These are phyloP conservation scores for Colistium nudipinnis DNA, from an alignment of 2,113 vertebrate genomes.

Conservation along the genomic window DNA sequence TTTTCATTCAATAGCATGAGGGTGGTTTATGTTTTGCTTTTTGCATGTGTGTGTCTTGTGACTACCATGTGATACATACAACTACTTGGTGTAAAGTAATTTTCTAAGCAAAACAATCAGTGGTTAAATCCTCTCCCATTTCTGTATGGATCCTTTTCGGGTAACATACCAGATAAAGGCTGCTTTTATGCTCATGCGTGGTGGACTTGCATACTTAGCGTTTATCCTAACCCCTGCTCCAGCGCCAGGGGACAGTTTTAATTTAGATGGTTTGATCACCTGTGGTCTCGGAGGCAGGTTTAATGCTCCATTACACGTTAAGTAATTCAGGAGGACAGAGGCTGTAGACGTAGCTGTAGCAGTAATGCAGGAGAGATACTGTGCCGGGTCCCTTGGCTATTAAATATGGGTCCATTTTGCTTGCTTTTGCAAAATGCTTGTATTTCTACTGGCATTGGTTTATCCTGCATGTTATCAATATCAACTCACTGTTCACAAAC, in stretches of 20 bases:
- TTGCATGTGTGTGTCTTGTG: conserved; percentile 60
- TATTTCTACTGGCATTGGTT: conserved; percentile 39
- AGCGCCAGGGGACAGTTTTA: neutral
- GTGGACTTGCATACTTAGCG: conserved; percentile 1
- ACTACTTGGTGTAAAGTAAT: conserved; percentile 46
- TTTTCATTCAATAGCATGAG: conserved; percentile 28
- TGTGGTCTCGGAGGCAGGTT: conserved; percentile 5
- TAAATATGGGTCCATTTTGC: conserved; percentile 32
- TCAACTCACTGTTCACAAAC: conserved; percentile 76
- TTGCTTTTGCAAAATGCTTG: conserved; percentile 40
- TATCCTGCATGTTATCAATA: conserved; percentile 83
- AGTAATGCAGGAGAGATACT: conserved; percentile 32
- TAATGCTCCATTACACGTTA: conserved; percentile 8
- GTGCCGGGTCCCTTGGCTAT: conserved; percentile 14
- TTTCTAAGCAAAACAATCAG: conserved; percentile 33
- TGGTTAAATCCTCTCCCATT: conserved; percentile 30
- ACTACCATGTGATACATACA: conserved; percentile 52
- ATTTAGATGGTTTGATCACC: conserved; percentile 2
- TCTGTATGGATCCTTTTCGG: conserved; percentile 22
- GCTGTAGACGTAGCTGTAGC: conserved; percentile 19
- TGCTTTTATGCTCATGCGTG: conserved; percentile 21
- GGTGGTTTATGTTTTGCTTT: conserved; percentile 24
- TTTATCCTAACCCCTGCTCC: too few relatives aligned
- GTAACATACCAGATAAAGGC: conserved; percentile 31
- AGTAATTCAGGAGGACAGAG: conserved; percentile 6